Evolutionary conservation across 1,140 invertebrate species (phyloP).

Genomic region (Apis dorsata): DNA sequence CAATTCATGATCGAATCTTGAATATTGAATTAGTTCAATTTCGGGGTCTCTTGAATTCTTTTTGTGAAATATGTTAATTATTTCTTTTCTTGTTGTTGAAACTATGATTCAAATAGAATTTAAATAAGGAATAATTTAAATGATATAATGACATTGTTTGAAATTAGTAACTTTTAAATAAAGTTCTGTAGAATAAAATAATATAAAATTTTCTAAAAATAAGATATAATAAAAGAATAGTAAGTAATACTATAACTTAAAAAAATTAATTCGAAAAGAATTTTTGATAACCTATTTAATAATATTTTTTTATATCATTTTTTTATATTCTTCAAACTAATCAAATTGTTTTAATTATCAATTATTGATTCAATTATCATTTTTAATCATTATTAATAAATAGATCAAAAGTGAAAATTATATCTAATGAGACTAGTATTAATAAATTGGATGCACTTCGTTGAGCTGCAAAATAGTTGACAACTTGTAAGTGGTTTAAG

Average conservation of each 20-base stretch:
- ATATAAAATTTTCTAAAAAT: background rate
- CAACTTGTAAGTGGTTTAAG: conserved; percentile 69
- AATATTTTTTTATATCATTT: too few species aligned
- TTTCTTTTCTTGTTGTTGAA: background rate
- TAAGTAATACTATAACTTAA: background rate
- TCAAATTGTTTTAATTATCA: too few species aligned
- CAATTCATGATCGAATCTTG: too few species aligned
- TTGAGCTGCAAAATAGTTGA: conserved; percentile 56
- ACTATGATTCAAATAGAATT: background rate
- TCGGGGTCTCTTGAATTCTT: too few species aligned
- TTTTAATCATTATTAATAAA: conserved; percentile 43
- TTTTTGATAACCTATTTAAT: too few species aligned
- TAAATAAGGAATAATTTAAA: background rate
- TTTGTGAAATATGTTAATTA: too few species aligned
- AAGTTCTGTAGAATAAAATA: background rate
- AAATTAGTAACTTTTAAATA: background rate
- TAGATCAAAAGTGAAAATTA: conserved; percentile 59
- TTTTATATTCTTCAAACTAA: too few species aligned
- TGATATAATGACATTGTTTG: background rate
- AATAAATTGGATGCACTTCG: conserved; percentile 12
- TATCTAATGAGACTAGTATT: background rate
- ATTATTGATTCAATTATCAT: too few species aligned
- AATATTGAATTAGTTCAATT: too few species aligned
- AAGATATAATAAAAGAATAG: too few species aligned
- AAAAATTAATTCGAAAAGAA: too few species aligned